These are phyloP conservation scores for Neopelma chrysocephalum DNA, from an alignment of 2,797 vertebrate genomes.

Conservation along the genomic window DNA sequence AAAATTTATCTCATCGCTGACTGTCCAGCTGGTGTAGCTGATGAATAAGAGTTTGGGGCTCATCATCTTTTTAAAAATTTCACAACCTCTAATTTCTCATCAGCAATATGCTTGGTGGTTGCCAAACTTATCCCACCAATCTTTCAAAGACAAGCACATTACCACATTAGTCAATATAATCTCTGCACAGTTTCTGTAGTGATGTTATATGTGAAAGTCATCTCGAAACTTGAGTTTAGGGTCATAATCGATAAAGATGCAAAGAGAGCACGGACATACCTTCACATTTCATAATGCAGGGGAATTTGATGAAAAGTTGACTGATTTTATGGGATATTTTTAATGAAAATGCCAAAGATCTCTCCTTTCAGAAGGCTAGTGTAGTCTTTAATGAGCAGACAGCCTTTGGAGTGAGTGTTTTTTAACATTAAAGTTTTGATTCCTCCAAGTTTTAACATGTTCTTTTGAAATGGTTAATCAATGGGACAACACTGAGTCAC, in stretches of 20 bases:
- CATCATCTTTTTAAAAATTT: neutral
- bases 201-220: neutral
- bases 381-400: neutral
- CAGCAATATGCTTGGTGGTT: neutral
- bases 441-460: neutral
- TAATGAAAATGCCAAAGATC: neutral
- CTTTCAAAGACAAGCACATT: neutral
- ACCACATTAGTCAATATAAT: neutral
- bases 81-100: neutral
- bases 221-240: neutral
- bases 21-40: neutral
- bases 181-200: neutral
- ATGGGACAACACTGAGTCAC: neutral
- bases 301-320: neutral
- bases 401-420: neutral
- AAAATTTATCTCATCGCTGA: neutral
- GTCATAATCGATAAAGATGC: neutral
- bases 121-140: neutral
- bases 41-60: conserved; percentile 3
- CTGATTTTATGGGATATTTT: neutral
- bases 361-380: neutral
- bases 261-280: neutral
- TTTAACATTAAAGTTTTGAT: neutral
- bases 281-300: neutral
- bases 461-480: neutral